Evolutionary conservation across 1,140 invertebrate genomes (phyloP), one percentile per base, ranked within the genome.

Genomic region (Drosophila pandora): DNA sequence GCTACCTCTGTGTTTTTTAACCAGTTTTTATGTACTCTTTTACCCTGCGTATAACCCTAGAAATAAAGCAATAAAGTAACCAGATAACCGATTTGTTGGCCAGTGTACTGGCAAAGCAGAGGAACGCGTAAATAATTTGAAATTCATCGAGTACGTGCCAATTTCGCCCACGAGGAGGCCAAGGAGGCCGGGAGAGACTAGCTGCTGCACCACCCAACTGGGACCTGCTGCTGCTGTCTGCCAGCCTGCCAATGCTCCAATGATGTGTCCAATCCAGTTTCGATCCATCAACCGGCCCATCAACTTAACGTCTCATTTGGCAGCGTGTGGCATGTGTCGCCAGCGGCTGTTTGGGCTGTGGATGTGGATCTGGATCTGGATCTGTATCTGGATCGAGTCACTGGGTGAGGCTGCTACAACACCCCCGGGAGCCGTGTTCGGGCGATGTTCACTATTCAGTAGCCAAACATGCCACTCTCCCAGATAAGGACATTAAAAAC

Each of bases 221-320:
- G 30, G 25, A 28, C 8, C 17, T 48, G 12, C 6, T 22, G 37
- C 23, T 3, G 5, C 17, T 17, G 17, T 1, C 17, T 17, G 17
- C 17, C 17, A 0, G 17, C 17, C 17, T 17, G 17, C 17, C 17
- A 17, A 17, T 17, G 17, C 17, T 17, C 17, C 17, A 17, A 1
- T 17, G 25, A 34, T 34, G 8, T 32, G 30, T 32, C 39, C n/a
- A 25, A 52, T 32, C 47, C 21, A 25, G 63, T 64, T 63, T 50
- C 13, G 10, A 21, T 43, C 41, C 41, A 43, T 43, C 41, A 43
- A 43, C 41, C 9, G 58, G 48, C 41, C 21, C 34, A 64, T 67
- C 59, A 25, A 43, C 47, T 64, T 67, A 67, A 64, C 64, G 63
- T 67, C 63, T 67, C 34, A 64, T 67, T 67, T 67, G 10, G 13